These are phyloP conservation scores for Lepidurus apus DNA, from an alignment of 1,140 invertebrate species.

Conservation along the genomic window DNA sequence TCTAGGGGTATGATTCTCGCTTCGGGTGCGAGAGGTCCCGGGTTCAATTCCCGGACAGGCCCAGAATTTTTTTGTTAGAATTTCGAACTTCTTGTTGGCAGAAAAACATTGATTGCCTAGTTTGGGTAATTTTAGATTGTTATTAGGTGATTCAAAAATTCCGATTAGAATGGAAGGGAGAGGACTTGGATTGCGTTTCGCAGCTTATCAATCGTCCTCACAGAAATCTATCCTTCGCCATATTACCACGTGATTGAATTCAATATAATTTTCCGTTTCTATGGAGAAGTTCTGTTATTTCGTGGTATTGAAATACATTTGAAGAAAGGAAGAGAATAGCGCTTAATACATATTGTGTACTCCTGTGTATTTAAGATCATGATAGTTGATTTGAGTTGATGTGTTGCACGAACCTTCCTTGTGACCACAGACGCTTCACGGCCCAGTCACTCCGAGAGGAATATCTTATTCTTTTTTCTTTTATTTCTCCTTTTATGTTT, in stretches of 20 bases:
- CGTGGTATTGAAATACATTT: no score
- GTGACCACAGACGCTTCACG: no score
- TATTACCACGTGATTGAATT: neutral
- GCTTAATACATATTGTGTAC: no score
- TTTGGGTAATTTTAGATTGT: constrained; percentile 30
- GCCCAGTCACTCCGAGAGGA: no score
- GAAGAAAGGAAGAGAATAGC: no score
- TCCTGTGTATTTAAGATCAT: no score
- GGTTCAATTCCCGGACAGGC: constrained; percentile 35
- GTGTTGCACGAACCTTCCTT: no score
- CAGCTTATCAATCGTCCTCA: constrained; percentile 58
- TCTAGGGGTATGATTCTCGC: constrained; percentile 36
- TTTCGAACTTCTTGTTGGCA: constrained; percentile 27
- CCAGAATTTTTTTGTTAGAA: constrained; percentile 25
- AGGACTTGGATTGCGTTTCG: constrained; percentile 57
- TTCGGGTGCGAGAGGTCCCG: constrained; percentile 35
- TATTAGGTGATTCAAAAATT: constrained; percentile 63
- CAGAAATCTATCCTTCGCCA: neutral
- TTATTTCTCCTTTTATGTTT: no score
- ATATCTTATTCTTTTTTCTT: no score
- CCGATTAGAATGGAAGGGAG: constrained; percentile 58
- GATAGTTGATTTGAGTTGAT: no score
- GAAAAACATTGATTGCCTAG: constrained; percentile 16
- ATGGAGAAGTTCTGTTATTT: neutral
- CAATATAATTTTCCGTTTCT: neutral